Conservation (phyloP, 1,140 invertebrate genomes). For the Anastrepha obliqua region DNA sequence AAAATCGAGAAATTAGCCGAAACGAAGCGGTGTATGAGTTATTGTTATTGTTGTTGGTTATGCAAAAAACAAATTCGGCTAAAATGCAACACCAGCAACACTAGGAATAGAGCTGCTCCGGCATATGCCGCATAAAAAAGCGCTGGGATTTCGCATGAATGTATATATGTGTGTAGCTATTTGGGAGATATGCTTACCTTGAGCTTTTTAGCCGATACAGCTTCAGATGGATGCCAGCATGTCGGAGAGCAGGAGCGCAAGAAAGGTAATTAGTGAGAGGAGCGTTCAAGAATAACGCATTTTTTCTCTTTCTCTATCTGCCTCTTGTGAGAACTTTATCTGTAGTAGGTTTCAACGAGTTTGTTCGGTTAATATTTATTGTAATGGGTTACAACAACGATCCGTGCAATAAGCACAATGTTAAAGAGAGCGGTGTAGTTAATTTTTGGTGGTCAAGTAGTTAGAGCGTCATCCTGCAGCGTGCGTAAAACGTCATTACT, state of each 20-base stretch:
- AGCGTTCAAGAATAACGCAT: not conserved
- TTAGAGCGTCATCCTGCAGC: conserved; percentile 7
- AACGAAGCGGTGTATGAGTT: not conserved
- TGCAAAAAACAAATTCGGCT: not conserved
- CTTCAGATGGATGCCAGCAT: conserved; percentile 6
- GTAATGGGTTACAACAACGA: not conserved
- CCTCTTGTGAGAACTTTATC: not conserved
- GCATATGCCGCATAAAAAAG: not conserved
- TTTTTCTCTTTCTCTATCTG: not conserved
- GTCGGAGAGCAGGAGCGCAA: not conserved
- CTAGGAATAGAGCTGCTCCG: not conserved
- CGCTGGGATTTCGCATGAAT: not conserved
- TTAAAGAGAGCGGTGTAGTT: conserved; percentile 14
- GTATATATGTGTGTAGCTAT: not conserved
- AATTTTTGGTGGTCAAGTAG: conserved; percentile 43
- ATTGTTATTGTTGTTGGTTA: no score
- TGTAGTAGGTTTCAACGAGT: not conserved
- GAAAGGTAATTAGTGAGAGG: not conserved
- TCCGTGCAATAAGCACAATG: not conserved
- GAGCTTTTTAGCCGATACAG: conserved; percentile 43
- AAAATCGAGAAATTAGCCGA: conserved; percentile 38
- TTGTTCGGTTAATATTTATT: not conserved
- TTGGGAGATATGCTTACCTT: not conserved
- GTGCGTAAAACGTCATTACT: conserved; percentile 28
- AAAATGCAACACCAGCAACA: not conserved